Percentiles rank a stretch among this genome's conserved stretches.
Conservation (phyloP, 30 jellyfish, hydroid and myxozoan genomes). For the Nemopilema nomurai region DNA sequence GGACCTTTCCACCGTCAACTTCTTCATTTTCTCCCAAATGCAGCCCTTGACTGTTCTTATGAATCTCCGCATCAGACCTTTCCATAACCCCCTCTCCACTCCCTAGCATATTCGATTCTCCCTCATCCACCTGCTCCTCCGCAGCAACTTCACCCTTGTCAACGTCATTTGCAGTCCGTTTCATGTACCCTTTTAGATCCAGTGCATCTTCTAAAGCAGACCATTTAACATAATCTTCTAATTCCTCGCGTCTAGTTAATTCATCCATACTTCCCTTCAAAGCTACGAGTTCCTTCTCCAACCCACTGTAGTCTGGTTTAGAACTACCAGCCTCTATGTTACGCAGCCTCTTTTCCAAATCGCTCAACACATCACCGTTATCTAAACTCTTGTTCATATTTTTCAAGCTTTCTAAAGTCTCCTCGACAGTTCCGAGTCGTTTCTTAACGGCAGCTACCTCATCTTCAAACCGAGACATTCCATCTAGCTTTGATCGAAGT, state of each 20-base stretch:
- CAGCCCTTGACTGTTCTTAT: too few relatives aligned
- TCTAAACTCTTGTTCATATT: neutral
- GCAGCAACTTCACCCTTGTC: neutral
- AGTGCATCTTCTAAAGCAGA: conserved; percentile 60
- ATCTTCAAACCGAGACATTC: neutral
- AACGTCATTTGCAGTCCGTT: neutral
- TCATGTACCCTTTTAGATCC: conserved; percentile 13
- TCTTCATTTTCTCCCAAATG: too few relatives aligned
- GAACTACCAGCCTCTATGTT: neutral
- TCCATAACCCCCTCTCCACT: too few relatives aligned
- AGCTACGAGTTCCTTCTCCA: neutral
- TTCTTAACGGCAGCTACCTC: conserved; percentile 11
- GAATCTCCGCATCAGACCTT: too few relatives aligned
- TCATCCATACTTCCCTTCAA: neutral
- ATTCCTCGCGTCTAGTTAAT: conserved; percentile 12
- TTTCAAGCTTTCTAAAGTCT: neutral
- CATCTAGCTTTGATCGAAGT: neutral
- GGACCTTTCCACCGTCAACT: too few relatives aligned
- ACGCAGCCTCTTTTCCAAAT: conserved; percentile 5
- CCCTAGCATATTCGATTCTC: too few relatives aligned
- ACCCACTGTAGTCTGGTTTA: neutral
- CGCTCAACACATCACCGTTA: neutral
- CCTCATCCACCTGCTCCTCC: too few relatives aligned
- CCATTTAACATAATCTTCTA: conserved; percentile 51
- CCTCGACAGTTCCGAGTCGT: neutral